Percentiles rank a stretch among this genome's conserved stretches.
These are phyloP conservation scores for Danio choprae DNA, from an alignment of 2,797 vertebrate species.

Conservation along the genomic window DNA sequence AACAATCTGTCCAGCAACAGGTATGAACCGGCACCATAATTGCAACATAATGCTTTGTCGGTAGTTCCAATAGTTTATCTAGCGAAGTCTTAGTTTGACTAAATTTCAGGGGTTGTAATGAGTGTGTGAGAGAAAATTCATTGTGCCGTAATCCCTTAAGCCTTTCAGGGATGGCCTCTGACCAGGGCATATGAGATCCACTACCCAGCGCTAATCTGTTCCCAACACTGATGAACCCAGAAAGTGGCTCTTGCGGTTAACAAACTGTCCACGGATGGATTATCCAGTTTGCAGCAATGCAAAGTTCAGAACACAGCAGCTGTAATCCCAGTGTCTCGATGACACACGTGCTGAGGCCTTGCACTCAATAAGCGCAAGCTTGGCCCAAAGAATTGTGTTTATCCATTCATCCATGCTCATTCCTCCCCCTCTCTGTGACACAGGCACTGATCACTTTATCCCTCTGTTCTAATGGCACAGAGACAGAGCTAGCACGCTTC, in stretches of 20 bases:
- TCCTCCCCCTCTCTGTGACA: slow-evolving; percentile 38
- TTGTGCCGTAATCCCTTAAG: slow-evolving; percentile 82
- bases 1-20: slow-evolving; percentile 17
- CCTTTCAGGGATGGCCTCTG: slow-evolving; percentile 82
- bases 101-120: slow-evolving; percentile 73
- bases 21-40: slow-evolving; percentile 17
- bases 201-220: slow-evolving; percentile 81
- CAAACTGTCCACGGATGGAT: slow-evolving; percentile 81
- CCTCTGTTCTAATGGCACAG: slow-evolving; percentile 54
- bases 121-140: slow-evolving; percentile 61
- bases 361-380: slow-evolving; percentile 50
- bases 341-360: slow-evolving; percentile 61
- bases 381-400: slow-evolving; percentile 58
- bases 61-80: slow-evolving; percentile 18
- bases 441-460: slow-evolving; percentile 59
- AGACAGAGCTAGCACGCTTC: slow-evolving; percentile 43
- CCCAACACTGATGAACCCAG: slow-evolving; percentile 80
- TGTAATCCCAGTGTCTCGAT: slow-evolving; percentile 65
- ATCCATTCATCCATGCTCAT: slow-evolving; percentile 56
- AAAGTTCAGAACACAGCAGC: slow-evolving; percentile 69
- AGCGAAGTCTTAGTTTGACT: slow-evolving; percentile 68
- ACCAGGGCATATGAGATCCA: slow-evolving; percentile 83
- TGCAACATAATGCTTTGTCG: slow-evolving; percentile 14
- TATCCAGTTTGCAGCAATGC: slow-evolving; percentile 70
- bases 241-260: slow-evolving; percentile 81